Evolutionary conservation across 2,888 invertebrate species (phyloP), one percentile per base, ranked within the genome.

Genomic region (Escarpia spicata): DNA sequence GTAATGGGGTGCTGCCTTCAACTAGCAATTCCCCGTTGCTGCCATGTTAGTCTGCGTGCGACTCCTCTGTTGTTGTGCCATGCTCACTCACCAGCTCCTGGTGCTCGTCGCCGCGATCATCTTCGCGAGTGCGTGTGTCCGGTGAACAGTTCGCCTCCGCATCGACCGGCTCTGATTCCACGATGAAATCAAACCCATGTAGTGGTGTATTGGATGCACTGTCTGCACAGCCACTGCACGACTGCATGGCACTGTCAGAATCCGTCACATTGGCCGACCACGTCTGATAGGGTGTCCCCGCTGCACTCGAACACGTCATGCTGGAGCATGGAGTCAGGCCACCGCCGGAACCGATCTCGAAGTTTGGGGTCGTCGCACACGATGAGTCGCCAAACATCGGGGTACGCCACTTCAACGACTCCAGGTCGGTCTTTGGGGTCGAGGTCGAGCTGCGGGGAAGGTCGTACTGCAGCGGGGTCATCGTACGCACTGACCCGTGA

Each of bases 1-100:
- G n/a, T n/a, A 75, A 26, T 26, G 75, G 75, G n/a, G 75, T 75
- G 75, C 75, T 75, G 75, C 75, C 75, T 75, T 75, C 75, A 75
- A 75, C 75, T 26, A 75, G 75, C n/a, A 52, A 52, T 9, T 75
- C 26, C 26, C 26, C 26, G n/a, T 75, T 75, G 75, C 75, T 75
- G 75, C 75, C 75, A 26, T 75, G 26, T 75, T 2, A 75, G n/a
- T 75, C 26, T 75, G 75, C 26, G 6, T 75, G 26, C 0, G 75
- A 19, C 75, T 75, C 26, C 75, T 75, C 75, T 26, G 19, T 75
- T 19, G 75, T 26, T 0, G 4, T 26, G 26, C 75, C 75, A 75
- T 75, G 75, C 26, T 75, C 75, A 75, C 26, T 6, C 6, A 26
- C 26, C n/a, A 3, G 75, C 6, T 75, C 75, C 75, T 75, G 75